Conservation (phyloP, 2,888 invertebrate genomes). For the Polydesmus complanatus region DNA sequence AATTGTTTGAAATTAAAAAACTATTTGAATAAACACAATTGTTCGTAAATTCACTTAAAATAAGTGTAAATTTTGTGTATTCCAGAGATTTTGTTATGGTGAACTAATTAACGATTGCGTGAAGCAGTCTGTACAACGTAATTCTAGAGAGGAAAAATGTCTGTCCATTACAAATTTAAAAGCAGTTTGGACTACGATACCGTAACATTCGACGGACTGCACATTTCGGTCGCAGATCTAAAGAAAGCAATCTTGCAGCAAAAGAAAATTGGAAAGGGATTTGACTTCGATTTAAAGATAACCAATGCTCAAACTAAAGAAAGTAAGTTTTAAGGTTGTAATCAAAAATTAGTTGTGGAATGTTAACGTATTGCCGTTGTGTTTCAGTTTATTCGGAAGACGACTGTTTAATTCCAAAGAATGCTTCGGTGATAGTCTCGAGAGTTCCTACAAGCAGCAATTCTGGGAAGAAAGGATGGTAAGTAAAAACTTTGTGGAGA, state of each 20-base stretch:
- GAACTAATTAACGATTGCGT: no score
- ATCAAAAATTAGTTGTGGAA: constrained; percentile 16
- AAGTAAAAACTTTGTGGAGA: no score
- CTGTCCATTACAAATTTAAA: constrained; percentile 98
- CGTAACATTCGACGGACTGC: constrained; percentile 89
- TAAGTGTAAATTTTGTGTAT: no score
- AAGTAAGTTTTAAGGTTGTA: constrained; percentile 44
- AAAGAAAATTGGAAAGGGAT: constrained; percentile 82
- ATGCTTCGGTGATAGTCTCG: constrained; percentile 88
- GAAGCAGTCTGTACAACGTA: no score
- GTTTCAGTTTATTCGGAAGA: constrained; percentile 75
- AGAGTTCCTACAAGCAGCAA: constrained; percentile 66
- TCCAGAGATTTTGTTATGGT: no score
- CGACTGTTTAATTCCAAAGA: constrained; percentile 83
- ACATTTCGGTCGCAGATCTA: constrained; percentile 87
- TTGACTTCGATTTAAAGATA: constrained; percentile 90
- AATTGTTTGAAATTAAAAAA: no score
- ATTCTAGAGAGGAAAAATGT: no score
- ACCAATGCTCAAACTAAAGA: constrained; percentile 95
- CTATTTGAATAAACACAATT: no score
- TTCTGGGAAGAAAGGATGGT: constrained; percentile 45
- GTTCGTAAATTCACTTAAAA: no score
- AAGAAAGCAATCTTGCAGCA: constrained; percentile 90
- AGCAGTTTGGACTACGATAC: constrained; percentile 91
- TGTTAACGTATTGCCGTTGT: neutral